phyloP scores from a whole-genome alignment of 2,888 invertebrate genomes.

The Callyntrura sp. region DNA sequence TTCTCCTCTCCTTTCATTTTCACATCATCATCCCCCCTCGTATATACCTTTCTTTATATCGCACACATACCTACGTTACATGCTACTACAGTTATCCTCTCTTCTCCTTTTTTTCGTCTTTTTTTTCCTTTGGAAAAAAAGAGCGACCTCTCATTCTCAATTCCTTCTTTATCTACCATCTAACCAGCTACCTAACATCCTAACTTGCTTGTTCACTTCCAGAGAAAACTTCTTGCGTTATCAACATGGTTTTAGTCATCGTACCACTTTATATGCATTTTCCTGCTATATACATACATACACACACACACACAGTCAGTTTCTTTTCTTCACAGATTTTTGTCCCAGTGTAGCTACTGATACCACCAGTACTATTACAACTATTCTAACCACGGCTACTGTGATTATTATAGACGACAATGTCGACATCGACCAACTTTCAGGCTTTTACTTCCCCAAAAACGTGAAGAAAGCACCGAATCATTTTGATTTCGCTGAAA shows the following conservation, averaged over 20 bases:
- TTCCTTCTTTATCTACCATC: conserved; percentile 22
- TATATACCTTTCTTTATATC: too few species aligned
- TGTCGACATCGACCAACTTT: conserved; percentile 43
- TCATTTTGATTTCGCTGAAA: neutral
- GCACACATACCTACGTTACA: too few species aligned
- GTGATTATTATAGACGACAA: conserved; percentile 23
- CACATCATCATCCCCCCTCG: conserved; percentile 46
- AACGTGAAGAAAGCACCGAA: neutral
- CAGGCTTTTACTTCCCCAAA: conserved; percentile 20
- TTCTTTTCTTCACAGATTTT: conserved; percentile 7
- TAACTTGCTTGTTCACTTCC: conserved; percentile 48
- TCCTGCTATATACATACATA: neutral
- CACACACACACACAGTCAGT: too few species aligned
- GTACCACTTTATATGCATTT: conserved; percentile 55
- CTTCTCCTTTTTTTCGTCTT: too few species aligned
- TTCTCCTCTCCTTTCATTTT: conserved; percentile 52
- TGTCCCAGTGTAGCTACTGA: neutral
- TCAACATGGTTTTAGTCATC: neutral
- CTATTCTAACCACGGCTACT: conserved; percentile 4
- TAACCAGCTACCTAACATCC: neutral
- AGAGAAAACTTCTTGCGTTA: conserved; percentile 29
- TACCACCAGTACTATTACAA: too few species aligned
- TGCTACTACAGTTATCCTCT: too few species aligned
- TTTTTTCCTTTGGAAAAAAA: conserved; percentile 52
- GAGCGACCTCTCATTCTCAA: conserved; percentile 69